phyloP scores from a whole-genome alignment of 1,140 invertebrate genomes.

The Drosophila punjabiensis region DNA sequence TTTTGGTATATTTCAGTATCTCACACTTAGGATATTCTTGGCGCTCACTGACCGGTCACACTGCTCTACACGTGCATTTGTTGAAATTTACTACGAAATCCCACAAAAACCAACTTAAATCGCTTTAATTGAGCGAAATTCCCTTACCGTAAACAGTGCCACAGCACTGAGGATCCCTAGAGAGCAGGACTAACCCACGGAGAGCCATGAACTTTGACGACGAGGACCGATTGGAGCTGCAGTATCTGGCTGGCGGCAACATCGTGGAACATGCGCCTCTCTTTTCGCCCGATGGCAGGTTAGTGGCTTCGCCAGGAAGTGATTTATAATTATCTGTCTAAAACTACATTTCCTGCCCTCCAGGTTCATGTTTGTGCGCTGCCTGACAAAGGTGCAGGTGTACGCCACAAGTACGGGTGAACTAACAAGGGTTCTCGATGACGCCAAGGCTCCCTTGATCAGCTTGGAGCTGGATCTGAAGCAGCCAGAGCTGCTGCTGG shows the following conservation, averaged over 20 bases:
- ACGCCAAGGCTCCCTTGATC: constrained; percentile 85
- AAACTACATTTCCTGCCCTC: constrained; percentile 40
- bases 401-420: constrained; percentile 88
- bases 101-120: constrained; percentile 13
- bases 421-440: constrained; percentile 86
- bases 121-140: neutral
- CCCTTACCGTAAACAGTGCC: constrained; percentile 6
- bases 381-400: constrained; percentile 86
- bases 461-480: constrained; percentile 86
- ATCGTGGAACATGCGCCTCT: constrained; percentile 88
- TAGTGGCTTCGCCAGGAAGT: constrained; percentile 71
- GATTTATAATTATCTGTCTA: constrained; percentile 12
- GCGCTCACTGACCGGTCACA: constrained; percentile 17
- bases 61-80: constrained; percentile 44
- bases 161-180: constrained; percentile 16
- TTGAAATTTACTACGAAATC: constrained; percentile 25
- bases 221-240: constrained; percentile 78
- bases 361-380: constrained; percentile 87
- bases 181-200: neutral
- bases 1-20: neutral
- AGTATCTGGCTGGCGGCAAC: constrained; percentile 87
- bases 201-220: constrained; percentile 72
- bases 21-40: constrained; percentile 8
- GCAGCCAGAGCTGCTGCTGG: constrained; percentile 86
- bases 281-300: constrained; percentile 89